A percentile compares a stretch with the other conserved stretches of the same genome.
phyloP scores from a whole-genome alignment of 30 jellyfish, hydroid and myxozoan species.

The Hydractinia echinata region DNA sequence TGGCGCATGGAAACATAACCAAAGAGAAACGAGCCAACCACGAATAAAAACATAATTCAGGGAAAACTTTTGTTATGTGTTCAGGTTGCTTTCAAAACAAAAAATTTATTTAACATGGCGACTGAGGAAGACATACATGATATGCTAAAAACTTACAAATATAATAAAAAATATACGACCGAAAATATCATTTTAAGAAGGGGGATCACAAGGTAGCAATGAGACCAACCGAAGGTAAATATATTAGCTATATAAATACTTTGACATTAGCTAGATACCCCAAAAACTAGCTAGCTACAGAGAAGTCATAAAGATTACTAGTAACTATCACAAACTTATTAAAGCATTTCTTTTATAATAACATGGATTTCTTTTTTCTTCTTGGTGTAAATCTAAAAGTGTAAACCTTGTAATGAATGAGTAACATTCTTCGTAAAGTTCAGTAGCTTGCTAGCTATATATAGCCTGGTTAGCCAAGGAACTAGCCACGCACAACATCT shows the following conservation, averaged over 20 bases:
- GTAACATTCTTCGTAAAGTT: no score
- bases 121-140: conserved; percentile 5
- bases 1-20: not conserved
- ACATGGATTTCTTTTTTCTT: no score
- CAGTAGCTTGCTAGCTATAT: no score
- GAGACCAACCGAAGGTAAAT: conserved; percentile 10
- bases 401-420: no score
- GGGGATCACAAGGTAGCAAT: not conserved
- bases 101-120: not conserved
- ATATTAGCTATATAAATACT: not conserved
- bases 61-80: conserved; percentile 10
- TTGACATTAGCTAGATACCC: not conserved
- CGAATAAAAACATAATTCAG: conserved; percentile 9
- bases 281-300: no score
- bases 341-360: no score
- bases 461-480: no score
- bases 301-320: no score
- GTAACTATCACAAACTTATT: no score
- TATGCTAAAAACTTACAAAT: not conserved
- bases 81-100: conserved; percentile 43
- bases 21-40: conserved; percentile 1
- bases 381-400: no score
- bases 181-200: not conserved
- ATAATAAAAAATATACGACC: not conserved
- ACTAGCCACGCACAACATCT: no score